These are phyloP conservation scores for Athripsodes cinereus DNA, from an alignment of 2,888 invertebrate species.

Conservation along the genomic window DNA sequence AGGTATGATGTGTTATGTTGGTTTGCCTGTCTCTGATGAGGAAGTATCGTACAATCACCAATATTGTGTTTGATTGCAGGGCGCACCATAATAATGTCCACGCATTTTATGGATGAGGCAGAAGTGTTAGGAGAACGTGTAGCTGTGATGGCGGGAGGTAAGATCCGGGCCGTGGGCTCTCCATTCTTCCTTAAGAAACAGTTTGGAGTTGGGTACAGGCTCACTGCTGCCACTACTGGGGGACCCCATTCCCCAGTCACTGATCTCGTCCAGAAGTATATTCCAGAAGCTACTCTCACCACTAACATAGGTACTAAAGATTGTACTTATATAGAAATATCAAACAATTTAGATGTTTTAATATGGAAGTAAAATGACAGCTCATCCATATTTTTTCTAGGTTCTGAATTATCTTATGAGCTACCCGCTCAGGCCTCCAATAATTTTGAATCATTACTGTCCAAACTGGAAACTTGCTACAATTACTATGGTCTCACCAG, in stretches of 20 bases:
- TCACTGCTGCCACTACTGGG: slow-evolving; percentile 52
- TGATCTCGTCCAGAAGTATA: slow-evolving; percentile 53
- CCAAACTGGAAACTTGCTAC: slow-evolving; percentile 57
- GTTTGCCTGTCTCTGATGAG: too few relatives aligned
- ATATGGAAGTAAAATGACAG: too few relatives aligned
- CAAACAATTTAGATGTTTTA: too few relatives aligned
- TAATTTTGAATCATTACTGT: slow-evolving; percentile 62
- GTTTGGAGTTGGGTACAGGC: slow-evolving; percentile 79
- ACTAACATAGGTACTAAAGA: slow-evolving; percentile 56
- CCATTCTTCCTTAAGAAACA: slow-evolving; percentile 77
- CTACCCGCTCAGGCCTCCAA: slow-evolving; percentile 57
- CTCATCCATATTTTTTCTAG: slow-evolving; percentile 31
- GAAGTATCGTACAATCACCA: too few relatives aligned
- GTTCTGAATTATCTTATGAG: slow-evolving; percentile 67
- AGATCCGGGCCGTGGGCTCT: slow-evolving; percentile 73
- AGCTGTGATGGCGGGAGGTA: slow-evolving; percentile 80
- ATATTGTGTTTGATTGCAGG: slow-evolving; percentile 36
- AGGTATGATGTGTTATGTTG: slow-evolving; percentile 34
- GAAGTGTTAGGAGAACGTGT: slow-evolving; percentile 82
- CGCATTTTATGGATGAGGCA: slow-evolving; percentile 90
- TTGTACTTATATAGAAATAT: too few relatives aligned
- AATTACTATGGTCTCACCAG: slow-evolving; percentile 60
- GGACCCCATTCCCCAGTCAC: slow-evolving; percentile 44
- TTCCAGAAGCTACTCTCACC: slow-evolving; percentile 59
- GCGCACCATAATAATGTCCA: slow-evolving; percentile 73